A percentile compares a stretch with the other conserved stretches of the same genome.
Conservation (phyloP, 37 sponge, comb jelly and placozoan species). For the Theonella swinhoei region DNA sequence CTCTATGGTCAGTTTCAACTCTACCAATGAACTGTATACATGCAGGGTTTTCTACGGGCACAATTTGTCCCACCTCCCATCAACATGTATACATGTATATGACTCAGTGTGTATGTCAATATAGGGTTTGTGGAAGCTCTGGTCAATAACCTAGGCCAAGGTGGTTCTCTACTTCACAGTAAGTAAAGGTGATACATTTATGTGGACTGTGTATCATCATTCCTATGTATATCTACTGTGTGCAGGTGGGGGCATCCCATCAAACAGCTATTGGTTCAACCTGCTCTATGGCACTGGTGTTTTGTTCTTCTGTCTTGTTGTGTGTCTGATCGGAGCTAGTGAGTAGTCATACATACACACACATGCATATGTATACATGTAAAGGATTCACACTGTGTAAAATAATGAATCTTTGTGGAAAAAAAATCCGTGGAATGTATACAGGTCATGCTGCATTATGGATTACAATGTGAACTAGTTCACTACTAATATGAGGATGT, state of each 20-base stretch:
- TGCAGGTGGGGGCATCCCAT: background rate
- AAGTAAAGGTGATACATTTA: background rate
- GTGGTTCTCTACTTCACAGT: conserved; percentile 42
- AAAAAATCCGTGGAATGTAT: background rate
- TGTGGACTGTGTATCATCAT: background rate
- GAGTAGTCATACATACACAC: background rate
- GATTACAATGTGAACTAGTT: background rate
- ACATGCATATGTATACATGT: background rate
- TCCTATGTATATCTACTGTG: background rate
- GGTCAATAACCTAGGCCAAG: conserved; percentile 82
- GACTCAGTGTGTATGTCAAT: too few species aligned
- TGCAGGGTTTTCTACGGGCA: too few species aligned
- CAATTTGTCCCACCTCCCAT: too few species aligned
- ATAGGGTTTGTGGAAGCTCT: conserved; percentile 92
- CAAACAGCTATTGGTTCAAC: conserved; percentile 46
- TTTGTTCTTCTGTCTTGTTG: conserved; percentile 77
- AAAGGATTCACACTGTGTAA: too few species aligned
- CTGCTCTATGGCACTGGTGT: conserved; percentile 82
- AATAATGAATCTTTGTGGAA: too few species aligned
- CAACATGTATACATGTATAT: too few species aligned
- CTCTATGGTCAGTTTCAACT: too few species aligned
- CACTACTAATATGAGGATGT: background rate
- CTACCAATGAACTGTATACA: too few species aligned
- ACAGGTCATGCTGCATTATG: background rate
- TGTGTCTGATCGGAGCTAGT: conserved; percentile 95